Evolutionary conservation across 2,797 vertebrate species (phyloP), one percentile per base, ranked within the genome.

Genomic region (Enteromius thamalakanensis): DNA sequence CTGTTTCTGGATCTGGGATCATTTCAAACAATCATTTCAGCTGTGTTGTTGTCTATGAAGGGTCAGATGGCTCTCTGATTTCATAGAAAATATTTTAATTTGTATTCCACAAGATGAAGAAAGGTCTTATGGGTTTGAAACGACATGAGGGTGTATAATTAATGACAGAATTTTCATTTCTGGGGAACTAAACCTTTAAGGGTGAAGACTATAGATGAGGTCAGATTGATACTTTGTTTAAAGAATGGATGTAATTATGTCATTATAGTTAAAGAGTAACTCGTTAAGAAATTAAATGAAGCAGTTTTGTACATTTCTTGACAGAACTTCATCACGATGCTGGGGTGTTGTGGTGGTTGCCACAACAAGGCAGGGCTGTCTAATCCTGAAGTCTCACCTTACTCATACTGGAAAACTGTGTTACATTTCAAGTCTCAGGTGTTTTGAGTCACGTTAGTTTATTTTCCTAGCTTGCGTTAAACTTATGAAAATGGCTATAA

Each of bases 141-240:
- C 11, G 12, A 45, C 42, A 45, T 12, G 42, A 47, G 45, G 45
- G 12, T 47, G 45, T 3, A 11, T 45, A 45, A 47, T 3, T 14
- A 47, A 45, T 45, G 45, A 14, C 45, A 47, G 1, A 47, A 47
- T 12, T 14, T 47, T 47, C 12, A 47, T 14, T 14, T 47, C 2
- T 11, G 42, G 42, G 42, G 42, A 45, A 45, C 42, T 45, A 45
- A 45, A 10, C 10, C 42, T 11, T 45, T 45, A 45, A 45, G 40
- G 40, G 40, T 40, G 40, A 42, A 29, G 26, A 32, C 26, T 32
- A 14, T 3, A 17, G 60, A 32, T 32, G 60, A 64, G 14, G 14
- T 32, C 60, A 64, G 26, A 53, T n/a, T 53, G 29, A 74, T 55
- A 53, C 71, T 74, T 74, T 74, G 29, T 37, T 74, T 74, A 26